phyloP scores from a whole-genome alignment of 2,888 invertebrate genomes.

The Hymenopus coronatus region DNA sequence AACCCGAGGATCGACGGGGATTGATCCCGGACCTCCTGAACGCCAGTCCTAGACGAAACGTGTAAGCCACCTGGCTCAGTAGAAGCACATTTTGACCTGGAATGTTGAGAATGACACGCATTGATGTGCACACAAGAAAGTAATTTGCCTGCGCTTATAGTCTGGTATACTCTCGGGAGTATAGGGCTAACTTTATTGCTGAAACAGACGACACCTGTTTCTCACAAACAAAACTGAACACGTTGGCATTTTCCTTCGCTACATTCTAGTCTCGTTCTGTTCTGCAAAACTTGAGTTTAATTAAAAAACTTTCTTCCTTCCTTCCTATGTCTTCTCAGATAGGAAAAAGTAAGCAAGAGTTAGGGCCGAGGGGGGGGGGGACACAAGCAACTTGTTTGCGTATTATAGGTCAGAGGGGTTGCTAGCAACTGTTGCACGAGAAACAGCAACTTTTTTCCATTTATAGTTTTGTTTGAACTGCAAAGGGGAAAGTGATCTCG shows the following conservation, averaged over 20 bases:
- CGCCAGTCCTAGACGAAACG: no score
- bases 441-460: not conserved
- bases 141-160: not conserved
- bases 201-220: not conserved
- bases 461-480: not conserved
- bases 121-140: no score
- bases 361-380: not conserved
- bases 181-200: not conserved
- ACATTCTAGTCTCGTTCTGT: not conserved
- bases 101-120: no score
- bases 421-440: not conserved
- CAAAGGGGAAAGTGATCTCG: not conserved
- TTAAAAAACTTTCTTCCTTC: slow-evolving; percentile 11
- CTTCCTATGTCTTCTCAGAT: not conserved
- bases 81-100: no score
- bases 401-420: not conserved
- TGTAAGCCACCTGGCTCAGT: no score
- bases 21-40: no score
- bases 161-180: no score
- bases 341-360: not conserved
- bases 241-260: not conserved
- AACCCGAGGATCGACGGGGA: no score
- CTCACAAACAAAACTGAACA: not conserved
- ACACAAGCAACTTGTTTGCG: not conserved
- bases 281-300: slow-evolving; percentile 18